Evolutionary conservation across 35 echinoderm and acorn worm genomes (phyloP).

Genomic region (Holothuria glaberrima): DNA sequence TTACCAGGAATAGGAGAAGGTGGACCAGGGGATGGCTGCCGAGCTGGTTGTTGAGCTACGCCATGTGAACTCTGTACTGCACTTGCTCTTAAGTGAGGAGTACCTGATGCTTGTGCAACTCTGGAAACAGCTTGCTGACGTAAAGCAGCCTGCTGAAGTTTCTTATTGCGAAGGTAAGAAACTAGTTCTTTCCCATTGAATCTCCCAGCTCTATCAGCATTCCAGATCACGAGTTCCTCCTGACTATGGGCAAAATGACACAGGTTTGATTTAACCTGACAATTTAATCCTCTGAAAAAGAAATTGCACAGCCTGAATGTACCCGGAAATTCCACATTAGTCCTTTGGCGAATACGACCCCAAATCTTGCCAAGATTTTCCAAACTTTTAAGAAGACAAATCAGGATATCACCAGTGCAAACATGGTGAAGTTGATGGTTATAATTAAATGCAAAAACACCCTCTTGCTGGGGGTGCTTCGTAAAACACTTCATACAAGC

Average conservation of each 20-base stretch:
- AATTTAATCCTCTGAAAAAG: slow-evolving; percentile 52
- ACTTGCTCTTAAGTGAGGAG: too few relatives aligned
- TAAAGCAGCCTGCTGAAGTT: background rate
- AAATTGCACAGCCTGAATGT: slow-evolving; percentile 60
- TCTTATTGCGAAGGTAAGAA: slow-evolving; percentile 18
- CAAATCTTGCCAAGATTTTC: background rate
- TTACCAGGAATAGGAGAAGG: too few relatives aligned
- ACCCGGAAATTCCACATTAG: background rate
- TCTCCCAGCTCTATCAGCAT: slow-evolving; percentile 60
- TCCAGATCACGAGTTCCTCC: slow-evolving; percentile 75
- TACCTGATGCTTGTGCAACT: too few relatives aligned
- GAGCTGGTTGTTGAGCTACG: too few relatives aligned
- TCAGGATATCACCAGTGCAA: slow-evolving; percentile 67
- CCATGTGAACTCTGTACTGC: too few relatives aligned
- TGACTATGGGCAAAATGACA: slow-evolving; percentile 79
- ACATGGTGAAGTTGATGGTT: slow-evolving; percentile 27
- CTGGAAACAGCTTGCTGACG: background rate
- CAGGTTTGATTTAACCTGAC: slow-evolving; percentile 56
- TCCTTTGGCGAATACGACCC: background rate
- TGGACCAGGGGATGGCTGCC: too few relatives aligned
- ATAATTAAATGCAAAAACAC: slow-evolving; percentile 50
- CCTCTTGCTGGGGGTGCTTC: slow-evolving; percentile 40
- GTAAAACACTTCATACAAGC: slow-evolving; percentile 72
- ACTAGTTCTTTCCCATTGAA: slow-evolving; percentile 85
- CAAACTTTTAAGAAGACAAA: slow-evolving; percentile 62